A percentile compares a stretch with the other conserved stretches of the same genome.
Conservation (phyloP, 2,113 vertebrate species). For the Eptesicus fuscus region DNA sequence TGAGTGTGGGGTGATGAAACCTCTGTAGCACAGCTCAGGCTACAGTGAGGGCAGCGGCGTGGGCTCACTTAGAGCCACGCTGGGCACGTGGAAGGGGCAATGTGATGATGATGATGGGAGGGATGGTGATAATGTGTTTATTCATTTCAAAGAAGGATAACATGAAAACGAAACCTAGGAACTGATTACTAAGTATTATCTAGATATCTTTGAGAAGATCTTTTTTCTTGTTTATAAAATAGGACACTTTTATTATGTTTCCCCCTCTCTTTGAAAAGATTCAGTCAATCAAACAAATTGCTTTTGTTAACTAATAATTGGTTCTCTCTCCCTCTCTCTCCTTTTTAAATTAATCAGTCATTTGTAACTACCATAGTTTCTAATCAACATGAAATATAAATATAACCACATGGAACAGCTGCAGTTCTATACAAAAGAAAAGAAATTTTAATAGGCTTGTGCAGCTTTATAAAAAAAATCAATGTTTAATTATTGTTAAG, state of each 20-base stretch:
- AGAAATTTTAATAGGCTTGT: background rate
- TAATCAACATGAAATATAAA: conserved; percentile 20
- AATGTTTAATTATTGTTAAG: conserved; percentile 45
- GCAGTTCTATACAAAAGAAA: conserved; percentile 9
- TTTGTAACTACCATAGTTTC: background rate
- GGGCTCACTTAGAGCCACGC: background rate
- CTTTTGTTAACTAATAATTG: background rate
- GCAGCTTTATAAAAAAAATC: background rate
- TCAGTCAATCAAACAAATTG: background rate
- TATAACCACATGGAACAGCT: background rate
- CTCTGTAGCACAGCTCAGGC: too few relatives aligned
- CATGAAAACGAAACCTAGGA: background rate
- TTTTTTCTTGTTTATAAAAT: background rate
- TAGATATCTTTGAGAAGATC: background rate
- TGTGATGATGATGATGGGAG: background rate
- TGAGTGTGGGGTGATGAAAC: background rate
- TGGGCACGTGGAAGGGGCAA: background rate
- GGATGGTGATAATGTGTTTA: background rate
- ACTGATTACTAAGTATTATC: background rate
- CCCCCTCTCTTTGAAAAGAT: background rate
- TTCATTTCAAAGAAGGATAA: background rate
- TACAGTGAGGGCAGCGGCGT: rapidly evolving
- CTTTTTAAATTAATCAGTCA: background rate
- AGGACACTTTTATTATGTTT: background rate
- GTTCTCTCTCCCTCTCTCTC: background rate